Conservation (phyloP, 2,113 vertebrate genomes). For the Cyprinodon variegatus region DNA sequence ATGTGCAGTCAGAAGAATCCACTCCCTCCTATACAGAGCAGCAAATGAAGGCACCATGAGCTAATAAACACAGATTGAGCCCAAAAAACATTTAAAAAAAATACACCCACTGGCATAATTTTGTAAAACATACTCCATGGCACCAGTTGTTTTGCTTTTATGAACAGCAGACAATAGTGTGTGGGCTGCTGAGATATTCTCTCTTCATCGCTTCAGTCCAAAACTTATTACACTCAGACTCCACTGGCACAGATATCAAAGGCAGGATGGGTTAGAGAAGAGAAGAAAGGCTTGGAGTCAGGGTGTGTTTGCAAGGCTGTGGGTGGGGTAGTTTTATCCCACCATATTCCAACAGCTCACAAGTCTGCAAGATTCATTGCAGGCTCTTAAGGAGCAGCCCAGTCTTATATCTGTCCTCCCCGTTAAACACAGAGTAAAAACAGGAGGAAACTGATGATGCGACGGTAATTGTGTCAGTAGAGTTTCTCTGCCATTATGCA, state of each 20-base stretch:
- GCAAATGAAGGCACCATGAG: conserved; percentile 36
- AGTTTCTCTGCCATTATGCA: conserved; percentile 40
- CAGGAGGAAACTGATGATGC: conserved; percentile 18
- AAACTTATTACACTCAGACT: conserved; percentile 63
- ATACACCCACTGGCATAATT: conserved; percentile 42
- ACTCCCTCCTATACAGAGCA: conserved; percentile 19
- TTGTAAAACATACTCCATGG: conserved; percentile 47
- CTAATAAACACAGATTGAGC: conserved; percentile 47
- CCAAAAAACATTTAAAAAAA: conserved; percentile 27
- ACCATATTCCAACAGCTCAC: conserved; percentile 49
- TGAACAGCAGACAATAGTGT: conserved; percentile 61
- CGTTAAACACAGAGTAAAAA: conserved; percentile 1
- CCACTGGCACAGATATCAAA: conserved; percentile 63
- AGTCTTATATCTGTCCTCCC: conserved; percentile 35
- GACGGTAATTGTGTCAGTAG: conserved; percentile 43
- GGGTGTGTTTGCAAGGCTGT: background rate
- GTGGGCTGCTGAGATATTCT: conserved; percentile 55
- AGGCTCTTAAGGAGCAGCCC: conserved; percentile 26
- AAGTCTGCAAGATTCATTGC: conserved; percentile 51
- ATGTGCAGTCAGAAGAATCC: background rate
- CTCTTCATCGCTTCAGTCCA: conserved; percentile 48
- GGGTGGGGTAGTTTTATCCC: conserved; percentile 31
- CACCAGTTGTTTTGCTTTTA: conserved; percentile 66
- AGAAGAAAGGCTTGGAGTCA: background rate
- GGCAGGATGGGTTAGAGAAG: conserved; percentile 37